Percentiles rank a stretch among this genome's conserved stretches.
phyloP scores from a whole-genome alignment of 2,888 invertebrate species.

The Lithosia quadra region DNA sequence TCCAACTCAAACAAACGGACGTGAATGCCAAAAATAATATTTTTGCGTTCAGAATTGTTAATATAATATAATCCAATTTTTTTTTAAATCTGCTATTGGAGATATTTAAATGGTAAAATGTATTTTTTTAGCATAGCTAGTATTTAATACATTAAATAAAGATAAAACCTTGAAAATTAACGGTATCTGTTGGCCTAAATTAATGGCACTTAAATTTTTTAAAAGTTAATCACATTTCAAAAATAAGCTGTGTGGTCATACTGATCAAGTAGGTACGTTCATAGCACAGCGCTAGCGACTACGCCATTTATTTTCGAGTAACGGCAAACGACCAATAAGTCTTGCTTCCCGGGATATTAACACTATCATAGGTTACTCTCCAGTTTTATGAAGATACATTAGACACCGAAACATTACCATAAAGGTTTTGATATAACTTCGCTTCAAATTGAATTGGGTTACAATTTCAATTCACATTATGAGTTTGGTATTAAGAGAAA shows the following conservation, averaged over 20 bases:
- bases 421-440: slow-evolving; percentile 60
- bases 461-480: slow-evolving; percentile 27
- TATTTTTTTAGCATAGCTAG: no score
- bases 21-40: no score
- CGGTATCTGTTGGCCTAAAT: no score
- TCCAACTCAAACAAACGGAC: no score
- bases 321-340: slow-evolving; percentile 85
- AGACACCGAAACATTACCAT: slow-evolving; percentile 77
- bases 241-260: slow-evolving; percentile 44
- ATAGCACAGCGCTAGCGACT: slow-evolving; percentile 59
- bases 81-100: no score
- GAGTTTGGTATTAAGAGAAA: no score
- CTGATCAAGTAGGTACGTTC: slow-evolving; percentile 55
- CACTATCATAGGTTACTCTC: slow-evolving; percentile 86
- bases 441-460: slow-evolving; percentile 45
- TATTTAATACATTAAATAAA: no score
- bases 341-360: slow-evolving; percentile 85
- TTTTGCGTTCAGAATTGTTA: no score
- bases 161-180: no score
- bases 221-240: slow-evolving; percentile 46
- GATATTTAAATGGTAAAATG: no score
- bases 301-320: slow-evolving; percentile 80
- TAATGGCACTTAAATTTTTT: slow-evolving; percentile 37
- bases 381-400: slow-evolving; percentile 85
- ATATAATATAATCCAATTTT: no score